phyloP scores from a whole-genome alignment of 2,888 invertebrate genomes.

The Formica aserva region DNA sequence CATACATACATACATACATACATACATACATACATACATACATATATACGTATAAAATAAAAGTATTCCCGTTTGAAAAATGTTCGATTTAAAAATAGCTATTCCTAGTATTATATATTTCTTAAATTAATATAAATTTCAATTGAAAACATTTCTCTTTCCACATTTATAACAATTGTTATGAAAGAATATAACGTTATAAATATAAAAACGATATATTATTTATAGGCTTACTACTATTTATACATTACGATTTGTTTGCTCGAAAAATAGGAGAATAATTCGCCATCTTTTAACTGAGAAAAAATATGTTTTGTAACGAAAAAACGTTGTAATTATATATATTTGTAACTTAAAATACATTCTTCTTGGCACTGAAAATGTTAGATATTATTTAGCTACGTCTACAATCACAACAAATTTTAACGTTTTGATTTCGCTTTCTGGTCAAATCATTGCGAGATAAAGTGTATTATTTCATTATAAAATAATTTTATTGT shows the following conservation, averaged over 20 bases:
- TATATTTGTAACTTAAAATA: slow-evolving; percentile 13
- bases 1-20: too few relatives aligned
- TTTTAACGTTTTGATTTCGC: slow-evolving; percentile 49
- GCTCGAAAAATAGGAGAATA: background rate
- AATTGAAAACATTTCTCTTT: too few relatives aligned
- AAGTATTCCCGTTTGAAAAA: too few relatives aligned
- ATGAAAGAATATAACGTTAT: background rate
- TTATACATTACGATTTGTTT: background rate
- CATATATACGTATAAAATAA: too few relatives aligned
- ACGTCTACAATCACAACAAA: slow-evolving; percentile 74
- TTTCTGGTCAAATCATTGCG: background rate
- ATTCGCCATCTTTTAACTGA: background rate
- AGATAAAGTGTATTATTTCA: background rate
- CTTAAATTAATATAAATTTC: too few relatives aligned
- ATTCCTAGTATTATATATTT: background rate
- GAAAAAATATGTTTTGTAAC: background rate
- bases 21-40: too few relatives aligned
- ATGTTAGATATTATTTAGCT: slow-evolving; percentile 75
- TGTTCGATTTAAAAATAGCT: background rate
- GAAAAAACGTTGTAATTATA: background rate
- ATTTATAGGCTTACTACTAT: background rate
- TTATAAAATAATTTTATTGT: slow-evolving; percentile 9
- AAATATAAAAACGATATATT: background rate
- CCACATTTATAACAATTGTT: background rate
- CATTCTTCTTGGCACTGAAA: slow-evolving; percentile 28